Conservation (phyloP, 2,888 invertebrate species). For the Mamestra brassicae region DNA sequence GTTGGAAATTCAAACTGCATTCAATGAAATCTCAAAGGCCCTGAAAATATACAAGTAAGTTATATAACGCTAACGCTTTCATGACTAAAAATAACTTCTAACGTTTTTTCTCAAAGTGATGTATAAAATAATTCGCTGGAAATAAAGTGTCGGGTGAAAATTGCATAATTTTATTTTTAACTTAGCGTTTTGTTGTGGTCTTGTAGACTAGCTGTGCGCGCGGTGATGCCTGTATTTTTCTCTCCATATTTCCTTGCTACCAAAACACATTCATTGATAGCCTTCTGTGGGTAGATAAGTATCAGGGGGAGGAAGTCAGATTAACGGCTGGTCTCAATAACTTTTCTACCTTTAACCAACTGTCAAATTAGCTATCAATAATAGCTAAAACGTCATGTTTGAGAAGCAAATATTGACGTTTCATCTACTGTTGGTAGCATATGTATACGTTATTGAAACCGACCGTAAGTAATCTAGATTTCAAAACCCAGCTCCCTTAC, state of each 20-base stretch:
- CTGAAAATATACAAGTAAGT: conserved; percentile 10
- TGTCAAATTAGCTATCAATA: too few species aligned
- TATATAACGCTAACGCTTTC: conserved; percentile 12
- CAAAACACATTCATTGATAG: too few species aligned
- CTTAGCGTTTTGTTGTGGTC: background rate
- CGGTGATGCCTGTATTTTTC: background rate
- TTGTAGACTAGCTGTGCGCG: background rate
- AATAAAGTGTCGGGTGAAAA: conserved; percentile 5
- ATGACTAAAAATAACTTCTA: conserved; percentile 33
- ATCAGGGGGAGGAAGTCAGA: too few species aligned
- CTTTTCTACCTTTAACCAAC: too few species aligned
- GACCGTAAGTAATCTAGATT: too few species aligned
- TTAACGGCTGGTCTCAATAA: too few species aligned
- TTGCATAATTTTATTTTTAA: conserved; percentile 38
- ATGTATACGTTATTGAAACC: too few species aligned
- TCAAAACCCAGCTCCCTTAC: too few species aligned
- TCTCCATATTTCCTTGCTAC: background rate
- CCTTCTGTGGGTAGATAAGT: too few species aligned
- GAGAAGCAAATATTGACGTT: too few species aligned
- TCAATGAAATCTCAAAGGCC: conserved; percentile 16
- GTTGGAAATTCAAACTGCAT: conserved; percentile 30
- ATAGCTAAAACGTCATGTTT: too few species aligned
- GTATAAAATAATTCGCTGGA: conserved; percentile 18
- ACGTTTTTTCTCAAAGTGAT: conserved; percentile 26
- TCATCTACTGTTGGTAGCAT: too few species aligned